A percentile compares a stretch with the other conserved stretches of the same genome.
These are phyloP conservation scores for Ptychodera flava DNA, from an alignment of 35 echinoderm and acorn worm species.

Conservation along the genomic window DNA sequence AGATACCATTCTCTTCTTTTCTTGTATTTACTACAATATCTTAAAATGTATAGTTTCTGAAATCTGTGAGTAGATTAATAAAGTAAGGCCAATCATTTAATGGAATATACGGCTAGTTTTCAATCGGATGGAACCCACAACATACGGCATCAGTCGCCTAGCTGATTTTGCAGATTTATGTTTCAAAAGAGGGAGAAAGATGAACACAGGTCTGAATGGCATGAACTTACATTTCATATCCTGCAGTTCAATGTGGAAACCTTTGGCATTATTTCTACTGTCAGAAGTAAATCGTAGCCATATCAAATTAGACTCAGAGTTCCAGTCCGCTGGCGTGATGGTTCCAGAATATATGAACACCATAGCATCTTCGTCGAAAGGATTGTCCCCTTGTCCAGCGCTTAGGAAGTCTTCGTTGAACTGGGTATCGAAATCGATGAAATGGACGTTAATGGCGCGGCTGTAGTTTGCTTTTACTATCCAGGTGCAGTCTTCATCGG, in stretches of 20 bases:
- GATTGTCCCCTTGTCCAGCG: background rate
- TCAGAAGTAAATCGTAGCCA: background rate
- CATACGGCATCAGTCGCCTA: no score
- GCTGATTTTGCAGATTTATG: no score
- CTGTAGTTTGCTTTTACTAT: background rate
- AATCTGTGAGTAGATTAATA: no score
- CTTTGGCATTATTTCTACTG: background rate
- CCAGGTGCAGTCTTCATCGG: background rate
- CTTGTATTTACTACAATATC: no score
- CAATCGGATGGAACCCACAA: no score
- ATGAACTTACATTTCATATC: background rate
- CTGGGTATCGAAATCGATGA: background rate
- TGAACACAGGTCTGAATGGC: no score
- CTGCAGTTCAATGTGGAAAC: background rate
- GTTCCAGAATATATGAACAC: background rate
- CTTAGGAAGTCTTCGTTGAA: background rate
- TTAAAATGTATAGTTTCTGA: no score
- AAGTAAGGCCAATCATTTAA: no score
- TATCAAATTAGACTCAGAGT: background rate
- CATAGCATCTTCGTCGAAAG: background rate
- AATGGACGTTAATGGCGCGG: background rate
- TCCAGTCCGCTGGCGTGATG: background rate
- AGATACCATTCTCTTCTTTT: no score
- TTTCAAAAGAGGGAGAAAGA: no score
- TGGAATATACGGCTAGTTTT: no score